These are phyloP conservation scores for Telmatochromis sp. DNA, from an alignment of 2,113 vertebrate genomes.

Conservation along the genomic window DNA sequence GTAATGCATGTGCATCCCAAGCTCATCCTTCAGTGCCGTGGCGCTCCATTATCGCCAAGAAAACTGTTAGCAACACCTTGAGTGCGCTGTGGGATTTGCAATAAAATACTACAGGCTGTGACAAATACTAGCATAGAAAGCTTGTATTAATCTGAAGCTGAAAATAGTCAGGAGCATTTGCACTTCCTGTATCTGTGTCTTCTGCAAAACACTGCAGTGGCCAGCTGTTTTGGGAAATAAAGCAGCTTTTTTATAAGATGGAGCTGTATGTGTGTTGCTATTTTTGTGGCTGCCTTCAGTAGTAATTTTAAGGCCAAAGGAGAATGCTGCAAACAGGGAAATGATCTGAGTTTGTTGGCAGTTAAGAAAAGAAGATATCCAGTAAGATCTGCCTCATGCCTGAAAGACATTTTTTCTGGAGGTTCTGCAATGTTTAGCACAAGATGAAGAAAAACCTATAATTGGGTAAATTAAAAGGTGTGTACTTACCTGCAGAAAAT, in stretches of 20 bases:
- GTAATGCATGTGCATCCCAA: not conserved
- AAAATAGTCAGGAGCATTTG: not conserved
- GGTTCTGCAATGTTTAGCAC: not conserved
- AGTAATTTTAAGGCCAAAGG: not conserved
- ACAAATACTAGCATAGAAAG: not conserved
- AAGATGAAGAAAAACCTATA: not conserved
- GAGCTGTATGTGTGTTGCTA: not conserved
- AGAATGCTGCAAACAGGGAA: not conserved
- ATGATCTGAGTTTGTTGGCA: not conserved
- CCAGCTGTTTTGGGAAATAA: not conserved
- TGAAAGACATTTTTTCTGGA: not conserved
- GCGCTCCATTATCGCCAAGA: not conserved
- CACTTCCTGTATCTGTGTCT: not conserved
- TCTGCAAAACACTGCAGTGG: not conserved
- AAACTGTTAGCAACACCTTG: not conserved
- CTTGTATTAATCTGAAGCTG: not conserved
- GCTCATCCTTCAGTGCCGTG: not conserved
- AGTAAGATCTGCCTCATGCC: not conserved
- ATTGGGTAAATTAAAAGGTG: not conserved
- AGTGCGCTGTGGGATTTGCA: not conserved
- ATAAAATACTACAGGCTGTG: not conserved
- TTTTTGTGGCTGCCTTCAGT: not conserved
- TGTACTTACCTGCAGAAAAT: not conserved
- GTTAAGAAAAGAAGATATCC: not conserved
- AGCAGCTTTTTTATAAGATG: not conserved